phyloP scores from a whole-genome alignment of 1,140 invertebrate species.

The Zaprionus ghesquierei region DNA sequence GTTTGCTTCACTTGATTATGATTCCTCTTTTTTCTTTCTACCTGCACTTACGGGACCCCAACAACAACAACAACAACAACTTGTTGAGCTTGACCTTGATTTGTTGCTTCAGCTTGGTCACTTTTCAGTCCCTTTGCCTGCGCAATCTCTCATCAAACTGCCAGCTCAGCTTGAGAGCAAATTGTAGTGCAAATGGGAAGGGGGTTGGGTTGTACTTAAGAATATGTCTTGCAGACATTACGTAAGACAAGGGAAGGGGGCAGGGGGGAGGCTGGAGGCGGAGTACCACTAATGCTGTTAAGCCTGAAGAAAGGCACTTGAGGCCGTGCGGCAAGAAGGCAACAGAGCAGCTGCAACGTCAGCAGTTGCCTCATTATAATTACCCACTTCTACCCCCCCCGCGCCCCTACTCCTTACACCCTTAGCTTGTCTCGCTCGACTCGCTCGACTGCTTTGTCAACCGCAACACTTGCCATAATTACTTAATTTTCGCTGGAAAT shows the following conservation, averaged over 20 bases:
- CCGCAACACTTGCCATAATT: slow-evolving; percentile 48
- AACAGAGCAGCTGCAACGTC: slow-evolving; percentile 13
- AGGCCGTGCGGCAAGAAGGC: background rate
- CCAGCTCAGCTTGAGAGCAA: background rate
- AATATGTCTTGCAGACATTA: slow-evolving; percentile 6
- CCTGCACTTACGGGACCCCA: background rate
- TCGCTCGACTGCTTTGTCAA: slow-evolving; percentile 16
- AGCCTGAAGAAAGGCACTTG: slow-evolving; percentile 7
- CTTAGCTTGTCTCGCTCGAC: too few relatives aligned
- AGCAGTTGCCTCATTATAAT: slow-evolving; percentile 42
- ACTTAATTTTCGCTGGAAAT: slow-evolving; percentile 36
- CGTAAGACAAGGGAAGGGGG: background rate
- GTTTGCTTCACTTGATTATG: background rate
- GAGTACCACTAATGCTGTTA: slow-evolving; percentile 21
- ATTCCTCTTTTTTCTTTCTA: background rate
- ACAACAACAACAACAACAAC: background rate
- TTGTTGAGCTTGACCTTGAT: background rate
- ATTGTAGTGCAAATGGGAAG: background rate
- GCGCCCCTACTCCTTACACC: too few relatives aligned
- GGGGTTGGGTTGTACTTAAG: background rate
- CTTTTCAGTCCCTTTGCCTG: background rate
- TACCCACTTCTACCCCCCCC: background rate
- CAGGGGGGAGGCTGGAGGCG: background rate
- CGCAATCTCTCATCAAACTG: background rate
- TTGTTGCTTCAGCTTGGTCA: background rate